phyloP scores from a whole-genome alignment of 2,888 invertebrate genomes.

The Dichetophora obliterata region DNA sequence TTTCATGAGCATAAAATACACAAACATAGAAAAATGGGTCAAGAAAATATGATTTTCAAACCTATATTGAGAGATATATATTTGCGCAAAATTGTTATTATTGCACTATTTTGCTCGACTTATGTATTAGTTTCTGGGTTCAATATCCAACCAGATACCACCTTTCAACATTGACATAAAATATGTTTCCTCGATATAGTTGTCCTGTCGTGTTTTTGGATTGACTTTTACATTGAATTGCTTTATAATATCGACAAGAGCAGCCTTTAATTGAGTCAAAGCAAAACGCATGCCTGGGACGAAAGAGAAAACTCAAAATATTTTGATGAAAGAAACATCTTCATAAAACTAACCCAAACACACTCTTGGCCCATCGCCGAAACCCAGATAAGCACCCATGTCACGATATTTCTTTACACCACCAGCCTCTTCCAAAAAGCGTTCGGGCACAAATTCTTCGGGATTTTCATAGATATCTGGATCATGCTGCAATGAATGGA shows the following conservation, averaged over 20 bases:
- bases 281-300: slow-evolving; percentile 67
- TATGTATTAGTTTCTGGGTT: slow-evolving; percentile 40
- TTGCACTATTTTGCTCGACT: too few species aligned
- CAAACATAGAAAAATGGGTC: too few species aligned
- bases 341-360: slow-evolving; percentile 46
- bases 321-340: background rate
- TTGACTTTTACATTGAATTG: slow-evolving; percentile 64
- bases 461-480: slow-evolving; percentile 58
- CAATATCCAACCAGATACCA: slow-evolving; percentile 54
- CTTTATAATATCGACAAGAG: slow-evolving; percentile 60
- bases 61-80: too few species aligned
- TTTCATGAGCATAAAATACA: too few species aligned
- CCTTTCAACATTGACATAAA: slow-evolving; percentile 57
- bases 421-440: slow-evolving; percentile 56
- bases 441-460: slow-evolving; percentile 55
- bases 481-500: slow-evolving; percentile 58
- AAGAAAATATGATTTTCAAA: too few species aligned
- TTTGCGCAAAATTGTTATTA: too few species aligned
- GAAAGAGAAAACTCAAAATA: slow-evolving; percentile 2
- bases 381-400: slow-evolving; percentile 42
- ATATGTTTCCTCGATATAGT: slow-evolving; percentile 55
- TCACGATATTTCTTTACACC: slow-evolving; percentile 49
- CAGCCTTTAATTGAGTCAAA: slow-evolving; percentile 62
- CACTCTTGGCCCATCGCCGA: slow-evolving; percentile 48
- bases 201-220: slow-evolving; percentile 62